These are phyloP conservation scores for Parazoanthus darwini DNA, from an alignment of 92 coral and sea anemone species.

Conservation along the genomic window DNA sequence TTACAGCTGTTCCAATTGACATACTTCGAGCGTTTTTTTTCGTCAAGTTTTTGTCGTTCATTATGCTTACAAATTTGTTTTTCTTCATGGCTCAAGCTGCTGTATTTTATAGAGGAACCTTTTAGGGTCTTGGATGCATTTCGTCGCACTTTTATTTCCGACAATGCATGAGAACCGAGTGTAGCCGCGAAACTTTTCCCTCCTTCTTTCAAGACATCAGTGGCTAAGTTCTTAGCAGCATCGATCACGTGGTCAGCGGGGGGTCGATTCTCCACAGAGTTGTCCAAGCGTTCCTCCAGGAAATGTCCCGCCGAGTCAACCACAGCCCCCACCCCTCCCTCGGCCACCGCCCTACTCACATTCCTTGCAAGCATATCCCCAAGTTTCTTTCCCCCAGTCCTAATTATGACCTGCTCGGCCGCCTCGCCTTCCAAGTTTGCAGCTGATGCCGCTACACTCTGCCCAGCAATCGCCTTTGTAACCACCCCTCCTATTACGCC, in stretches of 20 bases:
- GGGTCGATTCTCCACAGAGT: slow-evolving; percentile 52
- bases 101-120: not conserved
- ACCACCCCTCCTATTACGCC: slow-evolving; percentile 45
- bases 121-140: slow-evolving; percentile 1
- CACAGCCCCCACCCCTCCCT: slow-evolving; percentile 24
- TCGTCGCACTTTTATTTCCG: slow-evolving; percentile 1
- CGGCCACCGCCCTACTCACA: slow-evolving; percentile 32
- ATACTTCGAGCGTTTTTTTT: not conserved
- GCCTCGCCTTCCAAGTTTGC: slow-evolving; percentile 37
- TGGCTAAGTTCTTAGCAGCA: slow-evolving; percentile 23
- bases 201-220: not conserved
- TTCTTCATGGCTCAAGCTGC: not conserved
- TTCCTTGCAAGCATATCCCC: slow-evolving; percentile 4
- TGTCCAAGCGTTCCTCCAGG: slow-evolving; percentile 55
- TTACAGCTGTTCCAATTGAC: not conserved
- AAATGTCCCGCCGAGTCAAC: slow-evolving; percentile 25
- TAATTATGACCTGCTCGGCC: slow-evolving; percentile 26
- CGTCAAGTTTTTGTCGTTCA: not conserved
- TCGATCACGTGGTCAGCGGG: slow-evolving; percentile 28
- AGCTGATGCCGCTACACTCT: slow-evolving; percentile 25
- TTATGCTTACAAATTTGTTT: not conserved
- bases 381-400: slow-evolving; percentile 33
- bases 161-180: not conserved
- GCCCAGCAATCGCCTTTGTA: slow-evolving; percentile 27
- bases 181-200: not conserved